Conservation (phyloP, 1,140 invertebrate species). For the Eriosoma lanigerum region DNA sequence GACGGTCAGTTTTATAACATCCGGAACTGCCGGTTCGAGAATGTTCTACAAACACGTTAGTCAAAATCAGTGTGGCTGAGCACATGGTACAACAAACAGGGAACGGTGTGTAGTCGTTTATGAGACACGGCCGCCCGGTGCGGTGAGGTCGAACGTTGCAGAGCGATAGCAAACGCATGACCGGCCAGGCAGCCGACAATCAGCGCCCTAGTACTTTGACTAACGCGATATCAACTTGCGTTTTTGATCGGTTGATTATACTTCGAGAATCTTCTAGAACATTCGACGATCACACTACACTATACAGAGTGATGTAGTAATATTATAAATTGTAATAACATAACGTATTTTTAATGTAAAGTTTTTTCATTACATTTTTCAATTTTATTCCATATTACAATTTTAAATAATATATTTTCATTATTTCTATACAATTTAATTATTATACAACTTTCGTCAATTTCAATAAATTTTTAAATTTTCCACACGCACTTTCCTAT, state of each 20-base stretch:
- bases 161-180: neutral
- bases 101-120: neutral
- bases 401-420: too few species aligned
- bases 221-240: slow-evolving; percentile 17
- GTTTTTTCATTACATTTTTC: too few species aligned
- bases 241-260: neutral
- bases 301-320: slow-evolving; percentile 10
- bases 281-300: neutral
- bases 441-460: too few species aligned
- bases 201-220: neutral
- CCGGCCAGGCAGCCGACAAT: neutral
- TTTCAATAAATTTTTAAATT: too few species aligned
- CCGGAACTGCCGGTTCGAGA: neutral
- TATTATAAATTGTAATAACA: too few species aligned
- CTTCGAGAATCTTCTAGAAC: slow-evolving; percentile 43
- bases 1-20: neutral
- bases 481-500: too few species aligned
- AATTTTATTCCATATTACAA: too few species aligned
- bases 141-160: neutral
- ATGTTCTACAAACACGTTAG: slow-evolving; percentile 5
- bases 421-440: too few species aligned
- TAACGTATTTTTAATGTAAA: too few species aligned
- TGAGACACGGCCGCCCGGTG: neutral
- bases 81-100: neutral
- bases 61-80: slow-evolving; percentile 8